Evolutionary conservation across 2,888 invertebrate species (phyloP), one percentile per base, ranked within the genome.

Genomic region (Phengaris arion): DNA sequence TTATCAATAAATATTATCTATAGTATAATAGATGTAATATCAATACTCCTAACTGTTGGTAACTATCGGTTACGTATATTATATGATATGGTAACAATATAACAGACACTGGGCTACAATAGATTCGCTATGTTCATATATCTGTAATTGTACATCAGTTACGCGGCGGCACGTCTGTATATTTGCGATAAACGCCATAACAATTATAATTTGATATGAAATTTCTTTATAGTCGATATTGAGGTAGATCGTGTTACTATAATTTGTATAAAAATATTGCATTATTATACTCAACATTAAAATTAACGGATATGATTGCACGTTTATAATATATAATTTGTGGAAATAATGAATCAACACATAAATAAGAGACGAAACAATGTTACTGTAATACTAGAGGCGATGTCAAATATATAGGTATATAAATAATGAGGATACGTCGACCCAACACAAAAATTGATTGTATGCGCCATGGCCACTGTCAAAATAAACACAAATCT

Each of bases 241-340:
- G 93, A 93, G 93, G 93, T 93, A 93, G 93, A 87, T 90, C 83
- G 87, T 87, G 89, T 89, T 89, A 82, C 88, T 85, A 87, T 86
- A 89, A 89, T 88, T 84, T 90, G 89, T 93, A 93, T 93, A 93
- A 93, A 93, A 93, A 93, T 93, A 93, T 88, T 92, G 93, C 87
- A 91, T 92, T 86, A 89, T 91, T 92, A 92, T 91, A 92, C 89
- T 90, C 85, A 92, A 93, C 93, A 91, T 90, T 90, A 82, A 92
- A 92, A 92, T 90, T 90, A 92, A 91, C 89, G 91, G 89, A 72
- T 52, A 72, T 69, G 69, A 72, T 72, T 72, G 72, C 72, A 72
- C 90, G 92, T 91, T 89, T 91, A 91, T 91, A 91, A 88, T 88
- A 89, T 86, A 83, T 90, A 87, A 87, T 85, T 83, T 85, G 88